A percentile compares a stretch with the other conserved stretches of the same genome.
These are phyloP conservation scores for Thermophis baileyi DNA, from an alignment of 2,113 vertebrate species.

Conservation along the genomic window DNA sequence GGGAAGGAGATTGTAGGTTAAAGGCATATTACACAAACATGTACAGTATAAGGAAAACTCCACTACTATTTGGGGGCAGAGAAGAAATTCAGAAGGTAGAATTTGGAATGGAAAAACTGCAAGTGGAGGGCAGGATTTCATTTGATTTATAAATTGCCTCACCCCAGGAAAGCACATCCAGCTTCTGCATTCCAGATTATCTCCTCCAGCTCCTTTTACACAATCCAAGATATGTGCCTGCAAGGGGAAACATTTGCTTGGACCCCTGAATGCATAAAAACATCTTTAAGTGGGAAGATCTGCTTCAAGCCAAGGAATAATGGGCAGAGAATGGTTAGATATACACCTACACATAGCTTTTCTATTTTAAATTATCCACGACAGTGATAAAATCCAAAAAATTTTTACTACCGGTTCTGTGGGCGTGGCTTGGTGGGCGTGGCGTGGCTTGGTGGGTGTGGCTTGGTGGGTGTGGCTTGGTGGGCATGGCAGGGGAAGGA, in stretches of 20 bases:
- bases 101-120: not conserved
- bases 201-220: not conserved
- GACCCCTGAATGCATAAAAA: not conserved
- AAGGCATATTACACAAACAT: not conserved
- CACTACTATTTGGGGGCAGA: not conserved
- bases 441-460: no score
- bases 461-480: no score
- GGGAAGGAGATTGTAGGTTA: not conserved
- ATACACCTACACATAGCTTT: not conserved
- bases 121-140: not conserved
- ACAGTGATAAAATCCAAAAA: no score
- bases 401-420: no score
- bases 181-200: not conserved
- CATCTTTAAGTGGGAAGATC: not conserved
- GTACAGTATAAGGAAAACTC: not conserved
- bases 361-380: no score
- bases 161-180: not conserved
- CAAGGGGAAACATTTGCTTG: not conserved
- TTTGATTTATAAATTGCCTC: not conserved
- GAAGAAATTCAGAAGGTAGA: not conserved
- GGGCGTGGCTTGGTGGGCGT: no score
- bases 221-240: not conserved
- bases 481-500: no score
- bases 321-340: not conserved
- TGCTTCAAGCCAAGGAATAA: not conserved